Evolutionary conservation across 1,140 invertebrate species (phyloP).

Genomic region (Tetramorium alpestre): DNA sequence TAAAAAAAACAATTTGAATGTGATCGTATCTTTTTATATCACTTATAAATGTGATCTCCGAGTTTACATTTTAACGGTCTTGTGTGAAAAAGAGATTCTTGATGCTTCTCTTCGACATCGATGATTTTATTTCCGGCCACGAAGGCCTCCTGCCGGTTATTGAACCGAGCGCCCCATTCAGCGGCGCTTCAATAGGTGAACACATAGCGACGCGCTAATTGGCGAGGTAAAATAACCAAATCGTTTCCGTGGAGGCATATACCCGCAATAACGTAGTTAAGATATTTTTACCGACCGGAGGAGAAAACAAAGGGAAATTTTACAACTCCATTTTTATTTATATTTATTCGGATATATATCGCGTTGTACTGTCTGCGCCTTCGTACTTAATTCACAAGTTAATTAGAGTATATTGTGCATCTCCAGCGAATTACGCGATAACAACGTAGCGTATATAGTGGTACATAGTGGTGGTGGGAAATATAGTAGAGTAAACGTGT

Average conservation of each 20-base stretch:
- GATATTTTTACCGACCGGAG: neutral
- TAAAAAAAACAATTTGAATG: neutral
- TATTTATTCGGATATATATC: neutral
- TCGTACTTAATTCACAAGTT: conserved; percentile 32
- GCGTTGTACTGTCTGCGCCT: neutral
- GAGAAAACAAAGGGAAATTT: neutral
- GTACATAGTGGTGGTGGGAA: no score
- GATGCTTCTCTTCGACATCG: neutral
- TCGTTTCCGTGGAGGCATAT: neutral
- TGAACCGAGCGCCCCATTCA: conserved; percentile 43
- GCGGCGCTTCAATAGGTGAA: conserved; percentile 34
- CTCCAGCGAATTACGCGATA: conserved; percentile 26
- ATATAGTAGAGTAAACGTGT: conserved; percentile 1
- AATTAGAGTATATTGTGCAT: conserved; percentile 30
- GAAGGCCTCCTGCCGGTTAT: conserved; percentile 1
- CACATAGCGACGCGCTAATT: conserved; percentile 59
- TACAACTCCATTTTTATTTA: neutral
- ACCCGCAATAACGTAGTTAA: neutral
- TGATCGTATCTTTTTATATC: neutral
- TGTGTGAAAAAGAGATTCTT: conserved; percentile 37
- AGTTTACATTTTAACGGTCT: neutral
- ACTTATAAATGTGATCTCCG: neutral
- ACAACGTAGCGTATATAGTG: neutral
- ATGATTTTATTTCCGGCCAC: conserved; percentile 5
- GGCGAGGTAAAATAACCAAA: conserved; percentile 47